Evolutionary conservation across 2,888 invertebrate genomes (phyloP).

Genomic region (Drosophila silvestris): DNA sequence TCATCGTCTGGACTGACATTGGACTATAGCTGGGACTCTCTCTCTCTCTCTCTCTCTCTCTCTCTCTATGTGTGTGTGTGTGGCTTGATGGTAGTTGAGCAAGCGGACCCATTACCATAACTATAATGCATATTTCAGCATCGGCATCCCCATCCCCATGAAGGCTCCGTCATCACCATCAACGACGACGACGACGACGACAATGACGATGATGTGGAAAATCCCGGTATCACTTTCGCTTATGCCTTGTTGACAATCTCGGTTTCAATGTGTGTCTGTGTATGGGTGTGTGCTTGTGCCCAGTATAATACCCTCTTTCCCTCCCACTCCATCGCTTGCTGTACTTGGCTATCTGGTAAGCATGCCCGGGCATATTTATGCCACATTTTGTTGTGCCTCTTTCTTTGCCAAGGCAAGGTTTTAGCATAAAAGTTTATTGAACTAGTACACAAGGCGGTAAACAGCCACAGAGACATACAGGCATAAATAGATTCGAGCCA

Average conservation of each 20-base stretch:
- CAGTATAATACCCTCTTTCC: constrained; percentile 8
- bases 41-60: constrained; percentile 9
- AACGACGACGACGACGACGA: constrained; percentile 36
- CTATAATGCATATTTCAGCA: constrained; percentile 81
- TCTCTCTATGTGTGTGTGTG: constrained; percentile 3
- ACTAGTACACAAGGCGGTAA: constrained; percentile 53
- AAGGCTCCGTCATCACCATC: constrained; percentile 46
- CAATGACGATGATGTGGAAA: constrained; percentile 67
- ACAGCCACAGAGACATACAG: constrained; percentile 3
- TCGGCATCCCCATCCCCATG: constrained; percentile 38
- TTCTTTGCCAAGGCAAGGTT: constrained; percentile 51
- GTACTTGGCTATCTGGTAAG: constrained; percentile 47
- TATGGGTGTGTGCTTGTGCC: background rate
- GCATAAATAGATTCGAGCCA: constrained; percentile 27
- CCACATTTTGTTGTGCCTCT: constrained; percentile 14
- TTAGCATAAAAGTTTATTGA: constrained; percentile 80
- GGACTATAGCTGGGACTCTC: constrained; percentile 25
- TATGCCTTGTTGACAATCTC: constrained; percentile 77
- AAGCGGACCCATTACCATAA: constrained; percentile 73
- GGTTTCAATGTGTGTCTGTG: constrained; percentile 73
- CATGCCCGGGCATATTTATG: constrained; percentile 75
- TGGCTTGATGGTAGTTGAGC: constrained; percentile 59
- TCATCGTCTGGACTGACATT: constrained; percentile 22
- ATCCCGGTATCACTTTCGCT: constrained; percentile 81
- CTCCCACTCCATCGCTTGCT: background rate